Evolutionary conservation across 1,140 invertebrate genomes (phyloP).

Genomic region (Chironomus tepperi): DNA sequence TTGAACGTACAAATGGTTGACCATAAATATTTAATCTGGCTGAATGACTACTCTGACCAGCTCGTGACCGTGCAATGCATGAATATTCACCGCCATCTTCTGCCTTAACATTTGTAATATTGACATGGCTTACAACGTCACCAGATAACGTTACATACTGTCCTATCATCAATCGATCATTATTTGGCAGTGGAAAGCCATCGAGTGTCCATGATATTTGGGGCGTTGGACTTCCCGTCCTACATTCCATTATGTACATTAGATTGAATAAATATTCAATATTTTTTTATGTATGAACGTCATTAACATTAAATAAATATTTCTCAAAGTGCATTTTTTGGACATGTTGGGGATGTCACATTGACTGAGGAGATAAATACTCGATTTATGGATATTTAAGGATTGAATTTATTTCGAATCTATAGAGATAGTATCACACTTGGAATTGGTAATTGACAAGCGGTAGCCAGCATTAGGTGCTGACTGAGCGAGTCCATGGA

Average conservation of each 20-base stretch:
- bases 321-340: too few relatives aligned
- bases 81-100: constrained; percentile 64
- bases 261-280: too few relatives aligned
- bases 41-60: constrained; percentile 50
- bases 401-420: too few relatives aligned
- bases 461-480: too few relatives aligned
- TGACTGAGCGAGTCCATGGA: too few relatives aligned
- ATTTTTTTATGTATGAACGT: too few relatives aligned
- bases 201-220: constrained; percentile 70
- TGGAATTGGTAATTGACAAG: too few relatives aligned
- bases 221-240: constrained; percentile 72
- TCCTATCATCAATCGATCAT: constrained; percentile 54
- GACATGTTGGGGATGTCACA: too few relatives aligned
- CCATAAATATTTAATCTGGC: constrained; percentile 59
- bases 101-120: constrained; percentile 57
- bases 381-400: too few relatives aligned
- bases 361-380: not conserved
- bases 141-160: constrained; percentile 57
- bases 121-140: constrained; percentile 63
- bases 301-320: too few relatives aligned
- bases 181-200: constrained; percentile 53
- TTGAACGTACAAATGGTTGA: constrained; percentile 55
- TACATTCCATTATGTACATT: constrained; percentile 2
- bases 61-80: constrained; percentile 56
- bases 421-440: too few relatives aligned